These are phyloP conservation scores for Exaiptasia diaphana DNA, from an alignment of 64 coral and sea anemone species.

Conservation along the genomic window DNA sequence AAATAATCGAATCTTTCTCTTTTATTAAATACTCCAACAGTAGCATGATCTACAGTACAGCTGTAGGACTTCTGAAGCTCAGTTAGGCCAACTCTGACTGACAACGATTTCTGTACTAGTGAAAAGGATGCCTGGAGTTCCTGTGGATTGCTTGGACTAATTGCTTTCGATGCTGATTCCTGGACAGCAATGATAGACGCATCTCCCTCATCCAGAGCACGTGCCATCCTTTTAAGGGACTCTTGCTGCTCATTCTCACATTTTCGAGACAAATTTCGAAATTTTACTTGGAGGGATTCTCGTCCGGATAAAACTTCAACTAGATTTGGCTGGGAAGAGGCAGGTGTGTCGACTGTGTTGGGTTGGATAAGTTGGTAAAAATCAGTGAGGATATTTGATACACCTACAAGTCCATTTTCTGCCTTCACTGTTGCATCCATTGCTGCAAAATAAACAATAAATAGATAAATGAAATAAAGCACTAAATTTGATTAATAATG, in stretches of 20 bases:
- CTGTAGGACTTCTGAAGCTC: conserved; percentile 63
- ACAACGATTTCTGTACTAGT: conserved; percentile 6
- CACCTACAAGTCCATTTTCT: background rate
- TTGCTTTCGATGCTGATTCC: background rate
- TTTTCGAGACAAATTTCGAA: background rate
- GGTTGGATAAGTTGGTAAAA: background rate
- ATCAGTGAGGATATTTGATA: background rate
- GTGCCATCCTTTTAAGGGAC: conserved; percentile 18
- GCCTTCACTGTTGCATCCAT: background rate
- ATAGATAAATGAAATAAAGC: too few species aligned
- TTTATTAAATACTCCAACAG: background rate
- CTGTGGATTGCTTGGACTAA: background rate
- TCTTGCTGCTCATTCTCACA: background rate
- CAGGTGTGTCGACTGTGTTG: background rate
- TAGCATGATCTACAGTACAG: conserved; percentile 20
- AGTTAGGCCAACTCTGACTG: conserved; percentile 48
- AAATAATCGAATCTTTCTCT: conserved; percentile 72
- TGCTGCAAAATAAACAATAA: background rate
- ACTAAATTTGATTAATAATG: too few species aligned
- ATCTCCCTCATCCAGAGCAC: conserved; percentile 50
- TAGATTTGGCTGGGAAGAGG: background rate
- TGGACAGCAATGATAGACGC: conserved; percentile 1
- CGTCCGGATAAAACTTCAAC: background rate
- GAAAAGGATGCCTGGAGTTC: background rate
- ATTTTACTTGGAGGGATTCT: background rate